Base-by-base conservation (phyloP, 2,888 invertebrate species). In the Drosophila ezoana region DNA sequence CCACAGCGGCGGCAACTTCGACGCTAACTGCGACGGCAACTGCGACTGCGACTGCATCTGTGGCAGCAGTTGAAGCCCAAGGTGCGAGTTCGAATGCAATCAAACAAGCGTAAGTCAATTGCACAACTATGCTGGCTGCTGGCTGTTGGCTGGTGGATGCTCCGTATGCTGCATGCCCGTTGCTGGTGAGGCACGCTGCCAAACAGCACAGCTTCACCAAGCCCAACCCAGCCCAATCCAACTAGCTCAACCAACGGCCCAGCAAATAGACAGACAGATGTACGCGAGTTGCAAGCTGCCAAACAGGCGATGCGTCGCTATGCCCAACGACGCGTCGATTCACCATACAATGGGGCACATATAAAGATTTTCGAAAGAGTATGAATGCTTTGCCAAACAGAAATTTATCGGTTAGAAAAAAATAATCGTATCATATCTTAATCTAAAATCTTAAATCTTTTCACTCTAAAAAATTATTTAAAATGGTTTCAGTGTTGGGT, bases 1-100 rank as follows among this genome's bases (percentile, higher is more conserved):
- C 44, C 44, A 28, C 45, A 28, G 28, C 23, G 5, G 18, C 41
- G 10, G 41, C 41, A 4, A 14, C 38, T 4, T 8, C 45, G 4
- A 41, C 37, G 13, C 13, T 56, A 20, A 56, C 51, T 9, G 10
- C 57, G 58, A 44, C 57, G 32, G n/a, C 62, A 20, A 41, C 48
- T 41, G 38, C 49, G 41, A 33, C 49, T 51, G 61, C 60, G 41
- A 63, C 49, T 62, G 68, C 68, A 44, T 33, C 44, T 60, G 61
- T 58, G 56, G 62, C 72, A 79, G 66, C 58, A 53, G 67, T 52
- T 62, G 44, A 71, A 48, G 74, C 60, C 71, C 67, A 88, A 83
- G 89, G 89, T 84, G 84, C 89, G 87, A 88, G 72, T 79, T 79
- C 85, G 85, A 88, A 82, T 87, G 87, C 86, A 86, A 86, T 89